phyloP scores from a whole-genome alignment of 2,113 vertebrate genomes.

The Gallinago undulata region DNA sequence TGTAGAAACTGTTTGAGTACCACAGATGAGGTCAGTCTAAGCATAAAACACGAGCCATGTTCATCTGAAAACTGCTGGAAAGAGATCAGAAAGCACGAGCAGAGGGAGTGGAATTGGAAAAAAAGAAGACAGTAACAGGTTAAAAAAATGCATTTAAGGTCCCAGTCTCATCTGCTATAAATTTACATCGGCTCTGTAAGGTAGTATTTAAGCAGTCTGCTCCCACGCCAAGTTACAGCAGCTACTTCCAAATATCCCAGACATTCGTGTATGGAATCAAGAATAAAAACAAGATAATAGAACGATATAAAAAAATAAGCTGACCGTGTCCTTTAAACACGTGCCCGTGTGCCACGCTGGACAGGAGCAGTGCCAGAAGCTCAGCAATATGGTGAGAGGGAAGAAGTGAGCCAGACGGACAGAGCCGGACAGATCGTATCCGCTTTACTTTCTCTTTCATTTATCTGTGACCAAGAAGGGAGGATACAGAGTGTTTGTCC shows the following conservation, averaged over 20 bases:
- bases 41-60: not conserved
- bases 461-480: not conserved
- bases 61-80: not conserved
- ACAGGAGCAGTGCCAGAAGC: not conserved
- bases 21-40: not conserved
- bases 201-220: slow-evolving; percentile 15
- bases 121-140: not conserved
- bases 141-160: not conserved
- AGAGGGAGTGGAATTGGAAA: not conserved
- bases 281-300: not conserved
- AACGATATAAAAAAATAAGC: not conserved
- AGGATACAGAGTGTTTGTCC: not conserved
- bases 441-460: not conserved
- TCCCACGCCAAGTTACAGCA: not conserved
- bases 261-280: not conserved
- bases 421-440: not conserved
- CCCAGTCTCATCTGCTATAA: slow-evolving; percentile 13
- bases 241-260: slow-evolving; percentile 21
- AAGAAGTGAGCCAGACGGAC: not conserved
- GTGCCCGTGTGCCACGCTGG: not conserved
- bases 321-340: rapidly evolving
- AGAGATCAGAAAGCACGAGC: not conserved
- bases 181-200: not conserved
- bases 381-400: not conserved
- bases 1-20: not conserved